Conservation (phyloP, 2,113 vertebrate genomes). For the Romanogobio albipinnatus region DNA sequence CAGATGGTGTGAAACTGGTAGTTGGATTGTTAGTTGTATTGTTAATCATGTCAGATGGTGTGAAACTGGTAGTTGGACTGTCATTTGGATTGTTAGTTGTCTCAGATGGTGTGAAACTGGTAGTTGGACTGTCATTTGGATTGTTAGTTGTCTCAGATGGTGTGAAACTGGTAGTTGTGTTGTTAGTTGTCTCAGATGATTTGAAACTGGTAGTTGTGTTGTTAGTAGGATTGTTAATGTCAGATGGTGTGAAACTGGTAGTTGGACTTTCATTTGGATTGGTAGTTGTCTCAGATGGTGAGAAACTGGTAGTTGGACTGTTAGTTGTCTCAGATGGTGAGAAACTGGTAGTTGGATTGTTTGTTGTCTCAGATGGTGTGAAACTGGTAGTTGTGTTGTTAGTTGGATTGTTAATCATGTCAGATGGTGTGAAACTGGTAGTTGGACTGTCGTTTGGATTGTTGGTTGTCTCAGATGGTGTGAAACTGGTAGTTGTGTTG, state of each 20-base stretch:
- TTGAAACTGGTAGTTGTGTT: background rate
- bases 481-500: no score
- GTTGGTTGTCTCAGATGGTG: no score
- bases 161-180: background rate
- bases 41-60: no score
- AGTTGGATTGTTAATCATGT: background rate
- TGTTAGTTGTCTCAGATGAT: background rate
- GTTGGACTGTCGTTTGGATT: no score
- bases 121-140: background rate
- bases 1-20: no score
- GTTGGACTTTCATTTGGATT: background rate
- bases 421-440: background rate
- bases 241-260: background rate
- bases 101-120: background rate
- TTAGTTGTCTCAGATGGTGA: rapidly evolving
- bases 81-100: background rate
- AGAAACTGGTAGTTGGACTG: background rate
- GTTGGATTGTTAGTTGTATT: background rate
- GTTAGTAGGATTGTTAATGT: rapidly evolving
- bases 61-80: background rate
- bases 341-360: background rate
- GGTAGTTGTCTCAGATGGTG: background rate
- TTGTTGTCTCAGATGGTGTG: rapidly evolving
- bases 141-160: no score
- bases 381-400: background rate